Conservation (phyloP, 2,797 vertebrate genomes). For the Oophaga sylvatica region DNA sequence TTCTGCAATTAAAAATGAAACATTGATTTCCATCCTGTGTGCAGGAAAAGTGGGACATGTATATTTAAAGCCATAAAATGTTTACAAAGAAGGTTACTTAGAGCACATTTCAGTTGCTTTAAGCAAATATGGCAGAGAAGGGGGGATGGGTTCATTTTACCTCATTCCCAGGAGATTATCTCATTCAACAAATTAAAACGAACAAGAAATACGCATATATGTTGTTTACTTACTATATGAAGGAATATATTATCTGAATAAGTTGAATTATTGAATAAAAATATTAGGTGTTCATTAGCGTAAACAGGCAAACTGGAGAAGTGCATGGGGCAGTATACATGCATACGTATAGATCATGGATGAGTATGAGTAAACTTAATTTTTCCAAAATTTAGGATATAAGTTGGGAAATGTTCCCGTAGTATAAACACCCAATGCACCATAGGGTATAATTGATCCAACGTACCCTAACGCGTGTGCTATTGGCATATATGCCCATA, state of each 20-base stretch:
- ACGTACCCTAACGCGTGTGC: no score
- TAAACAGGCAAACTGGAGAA: neutral
- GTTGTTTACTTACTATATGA: slow-evolving; percentile 11
- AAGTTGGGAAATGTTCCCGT: no score
- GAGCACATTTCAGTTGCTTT: slow-evolving; percentile 34
- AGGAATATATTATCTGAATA: neutral
- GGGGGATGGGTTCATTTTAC: slow-evolving; percentile 25
- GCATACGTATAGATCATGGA: neutral
- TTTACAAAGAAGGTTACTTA: slow-evolving; percentile 52
- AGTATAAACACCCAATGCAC: no score
- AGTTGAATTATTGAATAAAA: neutral
- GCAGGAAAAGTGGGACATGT: slow-evolving; percentile 53
- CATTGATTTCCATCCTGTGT: slow-evolving; percentile 44
- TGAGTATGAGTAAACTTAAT: neutral
- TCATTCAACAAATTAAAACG: slow-evolving; percentile 29
- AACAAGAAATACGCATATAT: slow-evolving; percentile 37
- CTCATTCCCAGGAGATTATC: slow-evolving; percentile 32
- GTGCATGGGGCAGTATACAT: neutral
- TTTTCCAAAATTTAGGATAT: no score
- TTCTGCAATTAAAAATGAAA: slow-evolving; percentile 19
- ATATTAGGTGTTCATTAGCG: neutral
- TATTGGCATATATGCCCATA: no score
- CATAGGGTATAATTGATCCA: no score
- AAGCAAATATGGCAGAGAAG: slow-evolving; percentile 40
- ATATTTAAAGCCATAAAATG: slow-evolving; percentile 56